These are phyloP conservation scores for Hydractinia echinata DNA, from an alignment of 30 jellyfish, hydroid and myxozoan species.

Conservation along the genomic window DNA sequence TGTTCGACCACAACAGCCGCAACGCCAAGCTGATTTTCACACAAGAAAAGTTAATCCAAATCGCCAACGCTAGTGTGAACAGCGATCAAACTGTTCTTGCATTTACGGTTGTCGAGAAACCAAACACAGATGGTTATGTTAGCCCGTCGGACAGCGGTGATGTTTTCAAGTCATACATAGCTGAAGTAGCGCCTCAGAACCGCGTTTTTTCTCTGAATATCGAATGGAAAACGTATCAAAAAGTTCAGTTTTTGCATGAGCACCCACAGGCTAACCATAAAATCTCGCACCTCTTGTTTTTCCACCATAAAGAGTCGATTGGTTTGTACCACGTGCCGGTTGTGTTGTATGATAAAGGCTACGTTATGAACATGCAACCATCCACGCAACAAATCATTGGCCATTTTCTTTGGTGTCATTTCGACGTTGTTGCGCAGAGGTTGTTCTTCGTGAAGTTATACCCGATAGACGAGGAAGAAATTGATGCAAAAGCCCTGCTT, in stretches of 20 bases:
- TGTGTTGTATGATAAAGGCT: constrained; percentile 59
- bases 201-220: constrained; percentile 67
- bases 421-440: constrained; percentile 63
- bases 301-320: constrained; percentile 71
- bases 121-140: background rate
- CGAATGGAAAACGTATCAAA: constrained; percentile 80
- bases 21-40: constrained; percentile 40
- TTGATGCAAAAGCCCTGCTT: constrained; percentile 45
- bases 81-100: constrained; percentile 52
- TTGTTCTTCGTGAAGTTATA: constrained; percentile 52
- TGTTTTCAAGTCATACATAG: constrained; percentile 61
- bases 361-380: constrained; percentile 59
- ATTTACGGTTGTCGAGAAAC: constrained; percentile 55
- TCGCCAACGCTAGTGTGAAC: constrained; percentile 69
- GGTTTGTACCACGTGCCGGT: constrained; percentile 71
- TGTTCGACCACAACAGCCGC: constrained; percentile 34
- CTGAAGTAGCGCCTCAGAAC: constrained; percentile 76
- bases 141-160: constrained; percentile 45
- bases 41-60: constrained; percentile 55
- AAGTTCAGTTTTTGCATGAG: constrained; percentile 43
- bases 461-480: constrained; percentile 71
- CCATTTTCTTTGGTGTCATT: constrained; percentile 72
- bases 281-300: constrained; percentile 42
- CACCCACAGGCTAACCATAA: constrained; percentile 13
- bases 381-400: constrained; percentile 62